Base-by-base conservation (phyloP, 2,888 invertebrate species). In the Malachius bipustulatus region DNA sequence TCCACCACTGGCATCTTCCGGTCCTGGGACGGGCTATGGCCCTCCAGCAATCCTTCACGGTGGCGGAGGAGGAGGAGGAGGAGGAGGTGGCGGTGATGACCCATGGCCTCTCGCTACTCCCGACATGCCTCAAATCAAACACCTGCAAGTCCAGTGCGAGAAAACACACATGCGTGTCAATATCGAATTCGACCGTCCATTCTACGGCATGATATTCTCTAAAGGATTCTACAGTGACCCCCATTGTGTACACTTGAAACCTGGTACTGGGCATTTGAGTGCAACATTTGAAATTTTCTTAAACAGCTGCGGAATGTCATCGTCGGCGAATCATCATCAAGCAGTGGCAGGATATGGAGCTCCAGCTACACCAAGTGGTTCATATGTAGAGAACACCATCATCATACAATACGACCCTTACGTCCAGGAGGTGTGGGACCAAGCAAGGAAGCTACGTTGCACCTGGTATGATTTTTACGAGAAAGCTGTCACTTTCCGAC, bases 391-490 rank as follows among this genome's bases (percentile, higher is more conserved):
- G 63, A 91, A 91, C 57, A 90, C 90, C 1, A 89, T 91, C 48
- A 90, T 91, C 52, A 84, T 91, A 42, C 91, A 91, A 60, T 91
- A 90, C 62, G 91, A 91, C 64, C 88, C 90, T 1, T 87, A 89
- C 60, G 90, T 91, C 8, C 89, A 89, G 64, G 89, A 91, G 63
- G 88, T 90, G 14, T 91, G 90, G 90, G 91, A 91, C 73, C 89
- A 90, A 60, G 87, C 91, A 2, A 73, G 91, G 54, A 88, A 89
- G 61, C 63, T 91, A 32, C 73, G 91, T 38, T 91, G 91, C 63
- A 91, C 91, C 16, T 91, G 91, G 91, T 91, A 91, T 63, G 91
- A 91, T 59, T 90, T 87, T 65, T 91, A 91, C 62, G 91, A 91
- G 61, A 91, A 91, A 63, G 85, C 89, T 2, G 90, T 91, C 37